Percentiles rank a stretch among this genome's conserved stretches.
Conservation (phyloP, 2,113 vertebrate genomes). For the Gadus macrocephalus region DNA sequence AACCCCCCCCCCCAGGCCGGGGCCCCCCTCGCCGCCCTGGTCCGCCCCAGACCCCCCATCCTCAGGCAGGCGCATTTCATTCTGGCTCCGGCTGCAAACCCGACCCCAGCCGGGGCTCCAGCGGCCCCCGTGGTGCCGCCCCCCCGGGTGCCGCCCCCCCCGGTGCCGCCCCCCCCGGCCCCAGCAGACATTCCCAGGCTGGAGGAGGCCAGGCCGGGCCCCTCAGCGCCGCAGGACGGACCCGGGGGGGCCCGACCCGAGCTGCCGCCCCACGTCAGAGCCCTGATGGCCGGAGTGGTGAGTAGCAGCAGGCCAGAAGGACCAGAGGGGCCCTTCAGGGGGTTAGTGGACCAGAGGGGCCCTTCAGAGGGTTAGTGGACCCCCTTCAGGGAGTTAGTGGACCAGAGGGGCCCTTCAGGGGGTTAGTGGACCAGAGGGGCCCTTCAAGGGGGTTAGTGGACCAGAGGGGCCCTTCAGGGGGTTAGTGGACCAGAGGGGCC, state of each 20-base stretch:
- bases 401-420: too few species aligned
- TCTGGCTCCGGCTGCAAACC: constrained; percentile 22
- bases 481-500: too few species aligned
- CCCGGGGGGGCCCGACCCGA: constrained; percentile 22
- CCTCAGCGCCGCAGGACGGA: constrained; percentile 53
- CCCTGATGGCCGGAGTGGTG: constrained; percentile 68
- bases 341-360: too few species aligned
- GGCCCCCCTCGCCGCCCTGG: constrained; percentile 7
- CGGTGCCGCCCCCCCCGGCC: constrained; percentile 29
- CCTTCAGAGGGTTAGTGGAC: too few species aligned
- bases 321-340: too few species aligned
- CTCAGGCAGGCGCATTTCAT: constrained; percentile 18
- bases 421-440: too few species aligned
- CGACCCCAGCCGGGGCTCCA: constrained; percentile 30
- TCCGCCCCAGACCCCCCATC: constrained; percentile 7
- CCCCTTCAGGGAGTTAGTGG: too few species aligned
- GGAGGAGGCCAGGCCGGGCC: constrained; percentile 70
- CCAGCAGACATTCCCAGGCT: constrained; percentile 46
- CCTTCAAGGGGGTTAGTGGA: too few species aligned
- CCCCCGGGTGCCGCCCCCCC: constrained; percentile 26
- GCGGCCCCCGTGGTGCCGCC: not conserved
- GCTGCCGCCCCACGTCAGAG: constrained; percentile 34
- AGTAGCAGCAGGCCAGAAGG: constrained; percentile 35
- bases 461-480: too few species aligned
- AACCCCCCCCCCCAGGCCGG: not conserved